Base-by-base conservation (phyloP, 1,140 invertebrate species). In the Brachionus plicatilis region DNA sequence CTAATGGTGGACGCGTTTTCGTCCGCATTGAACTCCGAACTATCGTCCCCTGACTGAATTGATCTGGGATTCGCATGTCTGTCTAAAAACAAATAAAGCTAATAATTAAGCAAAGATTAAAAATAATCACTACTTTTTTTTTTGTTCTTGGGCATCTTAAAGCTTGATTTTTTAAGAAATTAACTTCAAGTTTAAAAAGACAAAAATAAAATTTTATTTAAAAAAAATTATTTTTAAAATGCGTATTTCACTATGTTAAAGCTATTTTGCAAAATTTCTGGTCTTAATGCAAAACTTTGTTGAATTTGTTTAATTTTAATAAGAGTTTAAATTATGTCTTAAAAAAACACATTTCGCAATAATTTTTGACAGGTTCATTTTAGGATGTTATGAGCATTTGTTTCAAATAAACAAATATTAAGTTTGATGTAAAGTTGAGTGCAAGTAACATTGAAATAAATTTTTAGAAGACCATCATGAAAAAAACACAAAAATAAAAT, bases 1-100 rank as follows among this genome's bases (percentile, higher is more conserved):
- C 79, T 82, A 45, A 60, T 60, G 8, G 60, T 82, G 11, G 79
- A 82, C 24, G 79, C 79, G 27, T 82, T 82, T 65, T 82, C 80
- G 45, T 83, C 80, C 24, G 50, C 50, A 60, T 60, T 37, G 2
- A 56, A 60, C 37, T 56, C 50, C 29, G 50, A 60, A 20, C 50
- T 56, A 9, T 79, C 76, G 50, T 56, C 76, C 6, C 29, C 76
- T n/a, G 76, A 79, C 56, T 60, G 50, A 33, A 12, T 60, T 7
- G 41, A 12, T n/a, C n/a, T 56, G 33, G 43, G 7, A 76, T 41
- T 72, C 12, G 33, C 14, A 14, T 14, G 12, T 41, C 37, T 72
- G 45, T 41, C 68, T 72, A 3, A 41, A 17, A 45, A 72, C 24
- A 41, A 45, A 20, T n/a, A 41, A 41, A 33, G 3, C 24, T 72